Evolutionary conservation across 2,888 invertebrate genomes (phyloP), one percentile per base, ranked within the genome.

Genomic region (Macrophya alboannulata): DNA sequence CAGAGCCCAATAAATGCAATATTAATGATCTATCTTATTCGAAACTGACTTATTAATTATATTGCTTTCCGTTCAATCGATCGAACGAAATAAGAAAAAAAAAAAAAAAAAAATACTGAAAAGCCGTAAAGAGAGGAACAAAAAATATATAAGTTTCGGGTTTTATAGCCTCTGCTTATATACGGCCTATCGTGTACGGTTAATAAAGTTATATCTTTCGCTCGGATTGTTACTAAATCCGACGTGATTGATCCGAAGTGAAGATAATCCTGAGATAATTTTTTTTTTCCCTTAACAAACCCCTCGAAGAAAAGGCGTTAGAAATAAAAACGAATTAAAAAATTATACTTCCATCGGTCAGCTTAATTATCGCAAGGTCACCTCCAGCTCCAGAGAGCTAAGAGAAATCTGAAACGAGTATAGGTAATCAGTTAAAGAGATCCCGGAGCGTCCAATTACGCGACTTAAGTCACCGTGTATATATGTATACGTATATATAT

Each of bases 1-100:
- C 10, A 62, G 81, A 59, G 68, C 83, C 83, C 45, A 89, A 89
- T 89, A 90, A 89, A 88, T 87, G 87, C 88, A 90, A 83, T 83
- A 83, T 68, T 91, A 91, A 92, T 88, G 90, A 90, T 90, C 88
- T 89, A 88, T 89, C 89, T 88, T 87, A 89, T 90, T 89, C 88
- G 88, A 89, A 86, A 89, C 87, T 37, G 88, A 87, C 88, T 89
- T 89, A 89, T 89, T 88, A 90, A 90, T 90, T 89, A 88, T 86
- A 86, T 85, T 86, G 84, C 87, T 87, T 81, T 40, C 40, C 43
- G 25, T 59, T 81, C 81, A 21, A 62, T 81, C 81, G 81, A 81
- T 83, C 68, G 83, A 43, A 6, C 79, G 62, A 21, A 62, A 81
- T 6, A 25, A 55, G 6, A 37, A 37, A 79, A 55, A 37, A 17